Base-by-base conservation (phyloP, 1,140 invertebrate genomes). In the Caenorhabditis briggsae region DNA sequence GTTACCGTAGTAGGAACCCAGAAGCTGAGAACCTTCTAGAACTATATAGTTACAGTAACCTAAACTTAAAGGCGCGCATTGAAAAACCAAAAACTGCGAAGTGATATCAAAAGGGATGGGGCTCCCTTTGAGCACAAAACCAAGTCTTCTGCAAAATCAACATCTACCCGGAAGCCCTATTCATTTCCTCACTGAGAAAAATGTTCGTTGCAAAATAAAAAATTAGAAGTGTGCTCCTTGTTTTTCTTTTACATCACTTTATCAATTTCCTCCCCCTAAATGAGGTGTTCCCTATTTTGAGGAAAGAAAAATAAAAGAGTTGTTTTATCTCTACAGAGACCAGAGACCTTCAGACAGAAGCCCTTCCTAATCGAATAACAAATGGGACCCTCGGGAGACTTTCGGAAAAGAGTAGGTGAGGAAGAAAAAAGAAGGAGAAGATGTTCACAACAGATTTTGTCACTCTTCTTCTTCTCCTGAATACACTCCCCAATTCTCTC, bases 361-460 rank as follows among this genome's bases (percentile, higher is more conserved):
- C 18, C 64, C 33, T 33, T 33, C 33, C 41, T 70, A 70, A 70
- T 70, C 64, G 41, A 70, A 70, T 70, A 70, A 70, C 64, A 70
- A 70, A 70, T 70, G 64, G 14, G 64, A 46, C 64, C 41, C 64
- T 70, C 18, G 64, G 64, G 64, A 70, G 33, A 18, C 16, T n/a
- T n/a, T n/a, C n/a, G n/a, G 16, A 9, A 8, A 33, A 64, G n/a
- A 41, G n/a, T 12, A 33, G 64, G 64, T 61, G 23, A 61, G 59
- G 59, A 61, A 61, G 59, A 25, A 61, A 53, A 16, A 14, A 53
- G 50, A 53, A 8, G 50, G 16, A 53, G 50, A 53, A 70, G 64
- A 70, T 70, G 64, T 70, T 70, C 64, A 70, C 59, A 61, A 61
- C 59, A 61, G 59, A 61, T 61, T 58, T 58, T 61, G 59, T 61